phyloP scores from a whole-genome alignment of 2,113 vertebrate species.

The Nothocercus julius region DNA sequence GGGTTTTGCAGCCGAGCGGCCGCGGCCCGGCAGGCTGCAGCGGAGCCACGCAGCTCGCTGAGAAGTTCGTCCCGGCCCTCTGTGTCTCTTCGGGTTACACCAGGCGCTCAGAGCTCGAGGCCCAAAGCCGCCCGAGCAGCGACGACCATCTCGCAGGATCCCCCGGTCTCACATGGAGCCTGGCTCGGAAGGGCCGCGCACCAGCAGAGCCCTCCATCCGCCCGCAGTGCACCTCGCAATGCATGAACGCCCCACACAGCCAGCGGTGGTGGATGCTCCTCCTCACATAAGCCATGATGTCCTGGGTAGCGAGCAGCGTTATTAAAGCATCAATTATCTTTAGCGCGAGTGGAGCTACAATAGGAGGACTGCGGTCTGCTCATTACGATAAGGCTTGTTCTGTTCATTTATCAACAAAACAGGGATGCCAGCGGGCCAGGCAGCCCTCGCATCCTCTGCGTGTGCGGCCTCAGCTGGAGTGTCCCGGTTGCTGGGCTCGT shows the following conservation, averaged over 20 bases:
- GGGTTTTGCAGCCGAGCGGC: not conserved
- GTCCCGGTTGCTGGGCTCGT: not conserved
- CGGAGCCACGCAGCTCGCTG: not conserved
- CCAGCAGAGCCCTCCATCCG: not conserved
- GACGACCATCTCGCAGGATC: not conserved
- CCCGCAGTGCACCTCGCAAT: not conserved
- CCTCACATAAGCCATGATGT: not conserved
- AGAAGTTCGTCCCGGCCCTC: not conserved
- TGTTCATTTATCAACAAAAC: not conserved
- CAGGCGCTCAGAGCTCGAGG: not conserved
- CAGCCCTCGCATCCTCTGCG: not conserved
- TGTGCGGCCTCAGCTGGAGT: not conserved
- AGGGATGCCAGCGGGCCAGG: not conserved
- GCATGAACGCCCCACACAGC: not conserved
- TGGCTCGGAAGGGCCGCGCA: not conserved
- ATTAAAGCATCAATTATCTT: conserved; percentile 65
- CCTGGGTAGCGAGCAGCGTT: not conserved
- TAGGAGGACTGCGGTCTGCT: conserved; percentile 36
- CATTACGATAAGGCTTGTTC: conserved; percentile 46
- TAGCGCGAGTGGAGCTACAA: not conserved
- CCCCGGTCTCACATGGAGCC: not conserved
- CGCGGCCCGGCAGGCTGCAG: not conserved
- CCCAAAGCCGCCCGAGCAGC: not conserved
- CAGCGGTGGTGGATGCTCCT: conserved; percentile 13
- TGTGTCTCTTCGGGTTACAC: not conserved